phyloP scores from a whole-genome alignment of 2,797 vertebrate genomes.

The Sphaeramia orbicularis region DNA sequence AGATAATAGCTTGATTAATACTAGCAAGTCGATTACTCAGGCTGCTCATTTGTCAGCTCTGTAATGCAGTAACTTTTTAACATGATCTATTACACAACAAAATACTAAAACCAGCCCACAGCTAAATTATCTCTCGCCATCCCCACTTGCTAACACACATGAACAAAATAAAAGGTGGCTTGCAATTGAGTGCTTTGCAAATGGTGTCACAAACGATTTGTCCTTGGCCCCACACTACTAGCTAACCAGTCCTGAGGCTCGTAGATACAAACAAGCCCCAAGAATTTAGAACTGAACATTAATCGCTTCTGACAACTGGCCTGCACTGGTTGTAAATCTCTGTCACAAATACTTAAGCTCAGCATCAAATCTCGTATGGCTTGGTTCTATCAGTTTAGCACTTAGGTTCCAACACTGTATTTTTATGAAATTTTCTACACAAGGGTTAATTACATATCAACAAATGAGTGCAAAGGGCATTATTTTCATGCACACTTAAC shows the following conservation, averaged over 20 bases:
- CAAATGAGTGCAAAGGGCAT: neutral
- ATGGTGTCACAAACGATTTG: constrained; percentile 88
- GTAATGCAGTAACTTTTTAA: constrained; percentile 59
- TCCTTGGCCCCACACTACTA: constrained; percentile 83
- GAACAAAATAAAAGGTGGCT: constrained; percentile 78
- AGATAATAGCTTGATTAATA: constrained; percentile 61
- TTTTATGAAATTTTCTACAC: constrained; percentile 30
- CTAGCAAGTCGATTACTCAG: constrained; percentile 55
- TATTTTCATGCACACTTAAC: neutral
- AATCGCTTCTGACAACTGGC: constrained; percentile 88
- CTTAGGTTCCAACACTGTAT: constrained; percentile 21
- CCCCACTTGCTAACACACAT: constrained; percentile 42
- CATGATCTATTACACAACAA: constrained; percentile 59
- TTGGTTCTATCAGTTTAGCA: constrained; percentile 59
- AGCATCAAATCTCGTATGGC: constrained; percentile 80
- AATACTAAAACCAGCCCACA: constrained; percentile 54
- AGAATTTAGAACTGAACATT: constrained; percentile 83
- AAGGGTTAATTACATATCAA: constrained; percentile 17
- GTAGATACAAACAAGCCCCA: constrained; percentile 83
- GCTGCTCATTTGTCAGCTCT: constrained; percentile 63
- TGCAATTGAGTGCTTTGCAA: constrained; percentile 87
- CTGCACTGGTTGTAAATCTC: constrained; percentile 86
- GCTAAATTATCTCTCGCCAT: constrained; percentile 41
- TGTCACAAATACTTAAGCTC: constrained; percentile 84
- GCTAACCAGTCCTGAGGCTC: constrained; percentile 83